Evolutionary conservation across 2,113 vertebrate species (phyloP).

Genomic region (Pimephales promelas): DNA sequence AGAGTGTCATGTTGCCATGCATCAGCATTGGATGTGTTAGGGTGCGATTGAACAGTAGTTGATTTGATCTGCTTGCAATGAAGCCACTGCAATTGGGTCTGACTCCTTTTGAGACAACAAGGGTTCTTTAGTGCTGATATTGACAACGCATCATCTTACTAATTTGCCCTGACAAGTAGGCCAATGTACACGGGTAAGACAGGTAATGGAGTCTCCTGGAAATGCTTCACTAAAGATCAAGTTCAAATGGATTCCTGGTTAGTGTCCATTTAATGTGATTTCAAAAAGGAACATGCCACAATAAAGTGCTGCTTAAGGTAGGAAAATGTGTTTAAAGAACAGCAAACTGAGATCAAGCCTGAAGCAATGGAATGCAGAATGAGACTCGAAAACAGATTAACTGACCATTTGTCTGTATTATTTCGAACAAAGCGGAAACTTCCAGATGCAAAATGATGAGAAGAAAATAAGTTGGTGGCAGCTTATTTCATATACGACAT

Average conservation of each 20-base stretch:
- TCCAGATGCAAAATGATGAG: constrained; percentile 64
- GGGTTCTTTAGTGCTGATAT: constrained; percentile 65
- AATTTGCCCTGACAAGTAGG: constrained; percentile 65
- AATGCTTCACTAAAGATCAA: constrained; percentile 71
- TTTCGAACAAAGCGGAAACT: constrained; percentile 66
- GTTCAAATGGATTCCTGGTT: constrained; percentile 78
- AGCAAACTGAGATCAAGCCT: constrained; percentile 69
- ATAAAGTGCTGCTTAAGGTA: constrained; percentile 81
- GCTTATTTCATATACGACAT: not conserved
- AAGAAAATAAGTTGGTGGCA: constrained; percentile 65
- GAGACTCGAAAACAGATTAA: constrained; percentile 74
- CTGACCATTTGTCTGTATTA: constrained; percentile 77
- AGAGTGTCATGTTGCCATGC: constrained; percentile 78
- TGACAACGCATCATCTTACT: constrained; percentile 76
- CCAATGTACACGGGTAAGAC: constrained; percentile 66
- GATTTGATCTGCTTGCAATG: constrained; percentile 76
- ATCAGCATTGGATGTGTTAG: constrained; percentile 76
- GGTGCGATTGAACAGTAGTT: constrained; percentile 68
- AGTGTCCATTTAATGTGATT: constrained; percentile 75
- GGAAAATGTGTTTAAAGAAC: constrained; percentile 73
- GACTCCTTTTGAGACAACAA: constrained; percentile 70
- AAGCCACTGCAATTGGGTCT: constrained; percentile 75
- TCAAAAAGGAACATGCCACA: constrained; percentile 79
- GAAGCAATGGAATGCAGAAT: constrained; percentile 72
- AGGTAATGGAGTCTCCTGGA: constrained; percentile 75